A percentile compares a stretch with the other conserved stretches of the same genome.
Conservation (phyloP, 2,888 invertebrate species). For the Sceliomorpha sp. region DNA sequence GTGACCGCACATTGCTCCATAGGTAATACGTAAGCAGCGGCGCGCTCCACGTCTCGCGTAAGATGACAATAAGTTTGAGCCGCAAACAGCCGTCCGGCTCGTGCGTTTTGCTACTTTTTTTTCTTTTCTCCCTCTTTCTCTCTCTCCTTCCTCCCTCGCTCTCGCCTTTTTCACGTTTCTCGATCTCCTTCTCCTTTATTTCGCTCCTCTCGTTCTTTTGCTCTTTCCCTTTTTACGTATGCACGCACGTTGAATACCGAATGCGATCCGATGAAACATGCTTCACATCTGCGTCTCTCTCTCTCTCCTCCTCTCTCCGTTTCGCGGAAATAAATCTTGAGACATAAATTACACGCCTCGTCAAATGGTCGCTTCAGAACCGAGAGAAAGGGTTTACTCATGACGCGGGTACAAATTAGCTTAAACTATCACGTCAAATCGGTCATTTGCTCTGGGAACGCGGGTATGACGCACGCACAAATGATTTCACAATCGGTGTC, state of each 20-base stretch:
- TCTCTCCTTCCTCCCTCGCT: background rate
- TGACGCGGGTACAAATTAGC: conserved; percentile 53
- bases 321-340: conserved; percentile 55
- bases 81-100: conserved; percentile 32
- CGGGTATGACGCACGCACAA: conserved; percentile 3
- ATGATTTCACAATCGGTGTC: conserved; percentile 9
- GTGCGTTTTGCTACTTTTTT: too few species aligned
- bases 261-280: conserved; percentile 48
- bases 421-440: conserved; percentile 25
- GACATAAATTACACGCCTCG: conserved; percentile 53
- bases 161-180: background rate
- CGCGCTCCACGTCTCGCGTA: conserved; percentile 38
- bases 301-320: conserved; percentile 41
- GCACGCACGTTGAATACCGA: conserved; percentile 46
- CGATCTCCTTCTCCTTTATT: conserved; percentile 4
- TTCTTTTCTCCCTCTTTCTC: too few species aligned
- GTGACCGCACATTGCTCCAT: conserved; percentile 44
- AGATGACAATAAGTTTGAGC: conserved; percentile 48
- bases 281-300: conserved; percentile 30
- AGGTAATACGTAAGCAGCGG: conserved; percentile 46
- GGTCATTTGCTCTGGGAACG: conserved; percentile 16
- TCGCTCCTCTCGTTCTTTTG: conserved; percentile 14
- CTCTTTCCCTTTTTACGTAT: conserved; percentile 35
- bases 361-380: conserved; percentile 46
- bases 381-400: conserved; percentile 41